A percentile compares a stretch with the other conserved stretches of the same genome.
phyloP scores from a whole-genome alignment of 2,113 vertebrate genomes.

The Poeciliopsis occidentalis region DNA sequence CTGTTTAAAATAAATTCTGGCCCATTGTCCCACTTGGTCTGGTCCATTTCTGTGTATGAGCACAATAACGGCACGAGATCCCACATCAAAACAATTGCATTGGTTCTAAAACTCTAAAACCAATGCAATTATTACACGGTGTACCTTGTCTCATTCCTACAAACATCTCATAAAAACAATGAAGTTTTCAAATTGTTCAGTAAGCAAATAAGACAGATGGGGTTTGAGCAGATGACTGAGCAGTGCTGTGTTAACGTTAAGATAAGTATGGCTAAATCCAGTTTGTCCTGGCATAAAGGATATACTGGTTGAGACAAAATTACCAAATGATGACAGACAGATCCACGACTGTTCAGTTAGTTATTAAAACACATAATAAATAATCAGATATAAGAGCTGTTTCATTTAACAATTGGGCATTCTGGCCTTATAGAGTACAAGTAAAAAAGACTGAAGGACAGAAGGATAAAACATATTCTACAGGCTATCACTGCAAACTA shows the following conservation, averaged over 20 bases:
- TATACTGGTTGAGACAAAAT: neutral
- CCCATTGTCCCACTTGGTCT: neutral
- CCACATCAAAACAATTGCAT: neutral
- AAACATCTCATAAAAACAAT: neutral
- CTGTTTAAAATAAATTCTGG: neutral
- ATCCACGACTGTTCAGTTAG: no score
- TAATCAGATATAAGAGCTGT: no score
- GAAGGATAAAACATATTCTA: neutral
- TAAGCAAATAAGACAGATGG: no score
- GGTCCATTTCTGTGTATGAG: neutral
- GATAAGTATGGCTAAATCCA: neutral
- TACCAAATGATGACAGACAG: neutral
- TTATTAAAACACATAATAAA: no score
- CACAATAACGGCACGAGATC: neutral
- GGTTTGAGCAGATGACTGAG: neutral
- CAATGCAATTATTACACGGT: no score
- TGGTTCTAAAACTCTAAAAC: no score
- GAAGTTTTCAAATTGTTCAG: neutral
- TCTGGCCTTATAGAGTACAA: neutral
- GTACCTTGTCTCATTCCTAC: neutral
- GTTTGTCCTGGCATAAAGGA: neutral
- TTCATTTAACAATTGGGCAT: no score
- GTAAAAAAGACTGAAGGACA: neutral
- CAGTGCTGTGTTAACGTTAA: neutral
- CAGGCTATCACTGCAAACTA: neutral